Conservation (phyloP, 2,888 invertebrate genomes). For the Limulus polyphemus region DNA sequence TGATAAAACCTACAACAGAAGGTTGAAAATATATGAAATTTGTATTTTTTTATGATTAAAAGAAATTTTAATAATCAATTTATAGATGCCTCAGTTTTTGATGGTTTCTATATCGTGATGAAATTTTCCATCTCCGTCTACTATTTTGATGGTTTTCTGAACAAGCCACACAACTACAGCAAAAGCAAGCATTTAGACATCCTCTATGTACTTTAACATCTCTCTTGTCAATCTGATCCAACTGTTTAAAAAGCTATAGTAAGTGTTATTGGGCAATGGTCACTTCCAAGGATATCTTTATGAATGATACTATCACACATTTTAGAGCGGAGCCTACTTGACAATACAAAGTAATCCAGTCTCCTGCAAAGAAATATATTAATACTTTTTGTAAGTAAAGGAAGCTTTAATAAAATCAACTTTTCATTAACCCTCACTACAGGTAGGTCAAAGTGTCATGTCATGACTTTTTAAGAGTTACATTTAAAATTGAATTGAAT, state of each 20-base stretch:
- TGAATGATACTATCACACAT: constrained; percentile 77
- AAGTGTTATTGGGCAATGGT: constrained; percentile 85
- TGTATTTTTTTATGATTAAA: no score
- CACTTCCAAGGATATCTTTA: constrained; percentile 72
- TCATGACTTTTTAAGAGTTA: neutral
- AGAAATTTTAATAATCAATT: no score
- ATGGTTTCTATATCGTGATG: no score
- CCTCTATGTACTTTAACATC: no score
- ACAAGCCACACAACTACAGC: no score
- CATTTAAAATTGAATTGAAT: neutral
- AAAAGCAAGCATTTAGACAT: no score
- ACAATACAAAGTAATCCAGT: constrained; percentile 87
- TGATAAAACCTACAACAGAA: no score
- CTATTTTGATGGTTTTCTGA: no score
- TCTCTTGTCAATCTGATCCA: no score
- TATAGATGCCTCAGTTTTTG: no score
- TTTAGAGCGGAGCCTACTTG: constrained; percentile 56
- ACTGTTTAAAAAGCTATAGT: constrained; percentile 47
- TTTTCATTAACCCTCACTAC: neutral
- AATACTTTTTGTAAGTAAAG: neutral
- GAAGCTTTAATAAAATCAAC: neutral
- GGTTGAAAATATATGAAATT: no score
- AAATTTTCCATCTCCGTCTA: no score
- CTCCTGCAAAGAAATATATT: constrained; percentile 50
- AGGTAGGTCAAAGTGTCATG: neutral